Conservation (phyloP, 2,113 vertebrate genomes). For the Trogon surrucura region DNA sequence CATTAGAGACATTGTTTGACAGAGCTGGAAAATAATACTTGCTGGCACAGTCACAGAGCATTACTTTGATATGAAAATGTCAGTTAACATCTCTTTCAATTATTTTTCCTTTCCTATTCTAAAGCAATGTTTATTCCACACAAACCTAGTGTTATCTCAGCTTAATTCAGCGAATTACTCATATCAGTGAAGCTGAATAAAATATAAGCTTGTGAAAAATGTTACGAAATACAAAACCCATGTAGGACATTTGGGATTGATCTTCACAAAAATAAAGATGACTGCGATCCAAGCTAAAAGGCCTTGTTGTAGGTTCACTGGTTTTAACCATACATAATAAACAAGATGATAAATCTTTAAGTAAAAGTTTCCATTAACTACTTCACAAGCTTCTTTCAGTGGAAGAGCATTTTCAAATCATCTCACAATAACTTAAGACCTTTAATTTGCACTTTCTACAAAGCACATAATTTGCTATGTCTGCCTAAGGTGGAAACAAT, state of each 20-base stretch:
- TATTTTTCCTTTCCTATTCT: slow-evolving; percentile 20
- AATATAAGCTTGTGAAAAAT: slow-evolving; percentile 16
- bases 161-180: slow-evolving; percentile 25
- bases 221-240: not conserved
- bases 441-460: not conserved
- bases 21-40: slow-evolving; percentile 42
- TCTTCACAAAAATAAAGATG: not conserved
- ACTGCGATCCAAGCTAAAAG: not conserved
- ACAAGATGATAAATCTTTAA: not conserved
- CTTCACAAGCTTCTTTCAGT: not conserved
- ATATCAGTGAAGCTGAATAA: slow-evolving; percentile 2
- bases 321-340: not conserved
- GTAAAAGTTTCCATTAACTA: not conserved
- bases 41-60: slow-evolving; percentile 36
- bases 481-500: not conserved
- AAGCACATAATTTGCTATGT: not conserved
- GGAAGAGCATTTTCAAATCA: not conserved
- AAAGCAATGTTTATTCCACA: not conserved
- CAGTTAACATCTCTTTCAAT: slow-evolving; percentile 59
- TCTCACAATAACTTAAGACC: not conserved
- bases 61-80: slow-evolving; percentile 69
- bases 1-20: slow-evolving; percentile 42
- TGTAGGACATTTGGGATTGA: not conserved
- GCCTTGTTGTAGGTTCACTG: not conserved
- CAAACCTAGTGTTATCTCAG: not conserved